Percentiles rank a stretch among this genome's conserved stretches.
These are phyloP conservation scores for Palythoa caribaeorum DNA, from an alignment of 92 coral and sea anemone species.

Conservation along the genomic window DNA sequence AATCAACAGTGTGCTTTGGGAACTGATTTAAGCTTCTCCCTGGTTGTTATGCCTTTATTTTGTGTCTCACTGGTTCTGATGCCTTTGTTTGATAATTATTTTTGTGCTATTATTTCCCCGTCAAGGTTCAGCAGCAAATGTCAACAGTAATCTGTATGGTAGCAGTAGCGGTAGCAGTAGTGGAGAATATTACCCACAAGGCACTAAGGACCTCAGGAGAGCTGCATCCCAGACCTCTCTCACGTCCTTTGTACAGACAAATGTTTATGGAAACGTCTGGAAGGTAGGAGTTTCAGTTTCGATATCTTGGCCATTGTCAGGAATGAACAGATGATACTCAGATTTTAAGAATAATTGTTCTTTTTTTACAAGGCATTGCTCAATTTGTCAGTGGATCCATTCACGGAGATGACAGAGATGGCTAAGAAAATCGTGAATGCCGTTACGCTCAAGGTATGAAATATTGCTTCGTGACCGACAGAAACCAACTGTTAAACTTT, in stretches of 20 bases:
- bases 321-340: not conserved
- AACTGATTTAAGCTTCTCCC: too few species aligned
- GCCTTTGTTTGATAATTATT: too few species aligned
- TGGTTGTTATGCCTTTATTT: too few species aligned
- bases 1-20: too few species aligned
- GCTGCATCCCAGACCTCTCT: slow-evolving; percentile 81
- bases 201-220: slow-evolving; percentile 72
- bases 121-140: slow-evolving; percentile 29
- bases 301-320: not conserved
- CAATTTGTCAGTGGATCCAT: slow-evolving; percentile 92
- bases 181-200: slow-evolving; percentile 62
- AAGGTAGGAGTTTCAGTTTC: slow-evolving; percentile 59
- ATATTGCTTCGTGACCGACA: not conserved
- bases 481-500: not conserved
- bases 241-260: slow-evolving; percentile 83
- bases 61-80: too few species aligned
- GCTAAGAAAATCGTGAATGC: slow-evolving; percentile 90
- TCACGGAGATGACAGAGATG: slow-evolving; percentile 79
- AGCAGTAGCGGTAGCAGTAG: slow-evolving; percentile 85
- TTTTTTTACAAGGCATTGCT: slow-evolving; percentile 75
- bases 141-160: slow-evolving; percentile 40
- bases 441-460: slow-evolving; percentile 85
- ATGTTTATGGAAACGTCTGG: slow-evolving; percentile 92
- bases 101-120: not conserved
- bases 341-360: not conserved